Percentiles rank a stretch among this genome's conserved stretches.
Evolutionary conservation across 2,113 vertebrate species (phyloP).

Genomic region (Capreolus pygargus): DNA sequence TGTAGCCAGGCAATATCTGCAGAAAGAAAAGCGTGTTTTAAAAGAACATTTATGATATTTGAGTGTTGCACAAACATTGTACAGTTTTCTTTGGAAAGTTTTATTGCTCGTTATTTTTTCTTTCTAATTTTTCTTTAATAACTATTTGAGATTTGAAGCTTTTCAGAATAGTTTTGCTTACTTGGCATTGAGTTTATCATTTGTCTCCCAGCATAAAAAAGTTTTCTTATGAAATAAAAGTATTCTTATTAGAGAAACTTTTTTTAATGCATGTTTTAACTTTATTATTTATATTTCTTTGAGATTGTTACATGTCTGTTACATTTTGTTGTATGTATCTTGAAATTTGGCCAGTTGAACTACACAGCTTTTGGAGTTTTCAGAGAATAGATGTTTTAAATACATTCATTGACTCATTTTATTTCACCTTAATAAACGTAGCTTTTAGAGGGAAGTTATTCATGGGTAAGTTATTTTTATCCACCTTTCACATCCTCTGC

Average conservation of each 20-base stretch:
- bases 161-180: neutral
- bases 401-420: neutral
- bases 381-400: neutral
- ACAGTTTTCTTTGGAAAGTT: neutral
- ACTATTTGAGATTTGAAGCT: neutral
- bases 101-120: neutral
- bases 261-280: neutral
- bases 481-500: neutral
- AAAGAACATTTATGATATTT: neutral
- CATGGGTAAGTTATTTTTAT: neutral
- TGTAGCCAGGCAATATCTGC: neutral
- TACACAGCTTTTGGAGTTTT: neutral
- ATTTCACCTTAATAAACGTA: neutral
- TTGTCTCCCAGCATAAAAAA: neutral
- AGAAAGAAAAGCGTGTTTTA: neutral
- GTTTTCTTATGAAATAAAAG: neutral
- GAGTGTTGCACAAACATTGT: neutral
- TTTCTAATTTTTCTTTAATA: neutral
- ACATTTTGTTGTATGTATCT: neutral
- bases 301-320: neutral
- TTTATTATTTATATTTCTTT: constrained; percentile 25
- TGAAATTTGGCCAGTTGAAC: neutral
- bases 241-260: neutral
- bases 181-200: neutral
- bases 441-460: constrained; percentile 1